phyloP scores from a whole-genome alignment of 2,113 vertebrate genomes.

The Microtus richardsoni region DNA sequence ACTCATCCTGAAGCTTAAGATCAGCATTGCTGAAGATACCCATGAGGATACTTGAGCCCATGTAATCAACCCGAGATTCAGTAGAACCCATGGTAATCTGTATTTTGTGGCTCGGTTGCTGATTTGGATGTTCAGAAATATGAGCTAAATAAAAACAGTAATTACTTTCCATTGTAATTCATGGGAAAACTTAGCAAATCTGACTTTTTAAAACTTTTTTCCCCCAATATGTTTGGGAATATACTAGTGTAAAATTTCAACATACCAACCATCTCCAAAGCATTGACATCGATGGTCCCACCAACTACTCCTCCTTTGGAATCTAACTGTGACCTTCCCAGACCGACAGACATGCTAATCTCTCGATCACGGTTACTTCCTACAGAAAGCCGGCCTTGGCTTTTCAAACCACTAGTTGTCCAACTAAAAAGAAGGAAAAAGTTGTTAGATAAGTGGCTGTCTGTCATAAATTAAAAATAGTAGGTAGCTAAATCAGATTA shows the following conservation, averaged over 20 bases:
- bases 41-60: slow-evolving; percentile 99
- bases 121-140: slow-evolving; percentile 98
- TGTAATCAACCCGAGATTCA: slow-evolving; percentile 98
- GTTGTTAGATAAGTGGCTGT: not conserved
- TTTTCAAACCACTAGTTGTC: slow-evolving; percentile 99
- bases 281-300: slow-evolving; percentile 98
- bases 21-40: slow-evolving; percentile 99
- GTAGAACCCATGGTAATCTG: slow-evolving; percentile 99
- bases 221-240: not conserved
- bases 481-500: not conserved
- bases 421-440: slow-evolving; percentile 88
- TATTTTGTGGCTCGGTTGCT: slow-evolving; percentile 98
- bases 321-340: slow-evolving; percentile 97
- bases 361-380: slow-evolving; percentile 97
- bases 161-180: slow-evolving; percentile 34
- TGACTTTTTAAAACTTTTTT: not conserved
- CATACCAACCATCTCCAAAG: slow-evolving; percentile 99
- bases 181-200: slow-evolving; percentile 3
- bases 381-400: slow-evolving; percentile 97
- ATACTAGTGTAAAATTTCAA: slow-evolving; percentile 71
- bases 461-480: slow-evolving; percentile 19
- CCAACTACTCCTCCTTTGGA: slow-evolving; percentile 99
- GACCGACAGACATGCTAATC: slow-evolving; percentile 98
- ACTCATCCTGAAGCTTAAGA: slow-evolving; percentile 97
- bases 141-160: slow-evolving; percentile 88